Evolutionary conservation across 2,797 vertebrate genomes (phyloP), one percentile per base, ranked within the genome.

Genomic region (Aeoliscus strigatus): DNA sequence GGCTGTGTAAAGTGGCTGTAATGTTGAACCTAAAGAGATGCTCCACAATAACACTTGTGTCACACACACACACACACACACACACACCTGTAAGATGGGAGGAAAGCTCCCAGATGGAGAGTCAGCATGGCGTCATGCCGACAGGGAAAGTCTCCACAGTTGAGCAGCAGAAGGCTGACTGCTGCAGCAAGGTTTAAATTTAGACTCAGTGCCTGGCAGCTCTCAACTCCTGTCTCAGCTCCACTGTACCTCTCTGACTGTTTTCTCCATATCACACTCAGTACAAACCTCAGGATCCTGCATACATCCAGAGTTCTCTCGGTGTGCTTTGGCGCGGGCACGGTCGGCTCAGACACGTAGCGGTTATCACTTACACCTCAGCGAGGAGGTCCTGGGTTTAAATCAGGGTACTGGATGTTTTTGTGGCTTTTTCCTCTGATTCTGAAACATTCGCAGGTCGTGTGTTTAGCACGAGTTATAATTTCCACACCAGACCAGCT

Each of bases 141-240:
- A 28, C 29, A 24, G 60, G 39, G 41, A 61, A 56, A 52, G 40
- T 61, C 45, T 62, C 23, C 24, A 39, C 45, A 34, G 32, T 63
- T 61, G 24, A 73, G 62, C 61, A 53, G 51, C 56, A 65, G 59
- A 63, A 65, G 52, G 59, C 49, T 24, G 2, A 49, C 61, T 47
- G 56, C 53, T 56, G 62, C 37, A 42, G 31, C 36, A 25, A n/a
- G 32, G 56, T 61, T 75, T 75, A 72, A 66, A 73, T 70, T 73
- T 73, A 75, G 60, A 58, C 39, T 34, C 27, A 12, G 10, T 6
- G 45, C 38, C 53, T 51, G 42, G 48, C 32, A 68, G 47, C 46
- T 6, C 11, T 64, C 27, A 9, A 29, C 38, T 54, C 39, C 29
- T 17, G 34, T 38, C 27, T 58, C 24, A 0, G 23, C 40, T 28